These are phyloP conservation scores for Drosophila azteca DNA, from an alignment of 1,140 invertebrate species.

Conservation along the genomic window DNA sequence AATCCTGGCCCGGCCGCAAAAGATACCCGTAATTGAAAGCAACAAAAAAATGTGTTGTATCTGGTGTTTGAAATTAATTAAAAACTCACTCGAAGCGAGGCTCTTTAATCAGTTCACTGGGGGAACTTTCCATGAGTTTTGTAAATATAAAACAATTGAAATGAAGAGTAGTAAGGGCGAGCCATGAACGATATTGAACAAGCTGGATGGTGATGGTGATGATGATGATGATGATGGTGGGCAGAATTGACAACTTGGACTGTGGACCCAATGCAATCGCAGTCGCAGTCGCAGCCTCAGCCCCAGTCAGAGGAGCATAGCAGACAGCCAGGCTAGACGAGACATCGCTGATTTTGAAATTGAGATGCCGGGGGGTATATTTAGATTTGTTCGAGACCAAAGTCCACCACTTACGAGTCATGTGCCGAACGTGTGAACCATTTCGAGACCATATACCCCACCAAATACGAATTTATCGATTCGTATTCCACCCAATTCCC, in stretches of 20 bases:
- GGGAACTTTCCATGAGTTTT: slow-evolving; percentile 46
- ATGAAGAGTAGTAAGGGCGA: slow-evolving; percentile 35
- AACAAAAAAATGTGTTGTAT: slow-evolving; percentile 8
- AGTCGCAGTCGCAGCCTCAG: slow-evolving; percentile 38
- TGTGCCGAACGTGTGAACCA: slow-evolving; percentile 65
- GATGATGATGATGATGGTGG: slow-evolving; percentile 19
- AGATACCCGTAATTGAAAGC: slow-evolving; percentile 32
- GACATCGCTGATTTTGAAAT: slow-evolving; percentile 41
- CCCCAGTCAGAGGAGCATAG: slow-evolving; percentile 1
- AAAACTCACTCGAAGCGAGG: slow-evolving; percentile 29
- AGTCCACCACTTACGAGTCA: slow-evolving; percentile 72
- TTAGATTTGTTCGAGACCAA: slow-evolving; percentile 40
- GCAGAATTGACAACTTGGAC: slow-evolving; percentile 52
- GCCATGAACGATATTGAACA: slow-evolving; percentile 43
- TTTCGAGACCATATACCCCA: too few species aligned
- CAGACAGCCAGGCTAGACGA: slow-evolving; percentile 59
- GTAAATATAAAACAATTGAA: slow-evolving; percentile 52
- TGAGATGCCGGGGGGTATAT: slow-evolving; percentile 39
- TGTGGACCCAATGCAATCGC: slow-evolving; percentile 47
- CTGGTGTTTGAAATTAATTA: slow-evolving; percentile 30
- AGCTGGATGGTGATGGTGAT: slow-evolving; percentile 12
- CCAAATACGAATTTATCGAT: slow-evolving; percentile 42
- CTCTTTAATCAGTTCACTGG: slow-evolving; percentile 44
- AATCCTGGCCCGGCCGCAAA: slow-evolving; percentile 32
- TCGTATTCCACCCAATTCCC: slow-evolving; percentile 40